Percentiles rank a stretch among this genome's conserved stretches.
These are phyloP conservation scores for Lophochroa leadbeateri DNA, from an alignment of 2,113 vertebrate species.

Conservation along the genomic window DNA sequence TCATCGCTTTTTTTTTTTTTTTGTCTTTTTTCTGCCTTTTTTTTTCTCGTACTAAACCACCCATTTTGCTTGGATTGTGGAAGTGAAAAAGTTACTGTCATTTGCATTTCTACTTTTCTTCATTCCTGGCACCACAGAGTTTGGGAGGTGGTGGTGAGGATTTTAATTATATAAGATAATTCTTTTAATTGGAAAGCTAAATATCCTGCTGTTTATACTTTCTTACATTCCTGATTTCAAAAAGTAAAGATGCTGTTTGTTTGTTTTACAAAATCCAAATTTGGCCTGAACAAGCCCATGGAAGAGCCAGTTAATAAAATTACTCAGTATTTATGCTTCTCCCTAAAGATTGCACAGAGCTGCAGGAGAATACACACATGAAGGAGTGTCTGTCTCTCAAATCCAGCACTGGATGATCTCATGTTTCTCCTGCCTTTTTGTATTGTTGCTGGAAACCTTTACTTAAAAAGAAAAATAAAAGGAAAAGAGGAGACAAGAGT, in stretches of 20 bases:
- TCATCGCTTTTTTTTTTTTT: neutral
- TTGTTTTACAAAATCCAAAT: constrained; percentile 44
- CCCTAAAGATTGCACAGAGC: neutral
- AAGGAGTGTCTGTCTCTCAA: neutral
- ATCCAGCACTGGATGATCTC: neutral
- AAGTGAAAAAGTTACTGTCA: neutral
- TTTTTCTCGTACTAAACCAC: neutral
- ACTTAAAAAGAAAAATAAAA: neutral
- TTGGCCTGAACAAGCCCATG: constrained; percentile 35
- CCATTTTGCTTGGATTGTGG: neutral
- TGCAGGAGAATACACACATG: neutral
- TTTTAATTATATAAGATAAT: constrained; percentile 31
- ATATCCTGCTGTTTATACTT: constrained; percentile 35
- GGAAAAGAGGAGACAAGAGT: neutral
- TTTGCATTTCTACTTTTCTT: neutral
- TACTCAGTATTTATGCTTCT: constrained; percentile 40
- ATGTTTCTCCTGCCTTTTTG: neutral
- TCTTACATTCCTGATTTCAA: neutral
- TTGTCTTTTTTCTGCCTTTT: neutral
- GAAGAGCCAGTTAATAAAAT: constrained; percentile 29
- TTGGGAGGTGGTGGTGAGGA: neutral
- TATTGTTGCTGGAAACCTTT: constrained; percentile 5
- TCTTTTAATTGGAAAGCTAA: constrained; percentile 40
- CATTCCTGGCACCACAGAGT: neutral
- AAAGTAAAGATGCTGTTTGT: neutral